A percentile compares a stretch with the other conserved stretches of the same genome.
phyloP scores from a whole-genome alignment of 2,888 invertebrate species.

The Andrena camellia region DNA sequence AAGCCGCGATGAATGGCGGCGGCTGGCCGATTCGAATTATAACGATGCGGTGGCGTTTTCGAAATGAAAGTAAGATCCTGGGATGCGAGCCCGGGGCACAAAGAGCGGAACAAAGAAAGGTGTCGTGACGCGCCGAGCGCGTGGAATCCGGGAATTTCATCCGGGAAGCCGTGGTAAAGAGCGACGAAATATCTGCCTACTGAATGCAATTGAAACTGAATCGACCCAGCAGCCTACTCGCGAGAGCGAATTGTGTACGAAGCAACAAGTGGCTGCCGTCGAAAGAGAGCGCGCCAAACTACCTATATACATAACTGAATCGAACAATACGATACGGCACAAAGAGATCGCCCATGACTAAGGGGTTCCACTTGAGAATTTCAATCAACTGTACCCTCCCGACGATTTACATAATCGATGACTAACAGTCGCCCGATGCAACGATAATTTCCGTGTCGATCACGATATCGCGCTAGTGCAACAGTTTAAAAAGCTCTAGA shows the following conservation, averaged over 20 bases:
- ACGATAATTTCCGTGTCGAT: slow-evolving; percentile 25
- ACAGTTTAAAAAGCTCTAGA: slow-evolving; percentile 12
- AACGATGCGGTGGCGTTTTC: neutral
- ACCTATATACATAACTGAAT: neutral
- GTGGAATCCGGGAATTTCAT: slow-evolving; percentile 19
- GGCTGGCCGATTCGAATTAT: slow-evolving; percentile 10
- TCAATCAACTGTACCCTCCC: slow-evolving; percentile 25
- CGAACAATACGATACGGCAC: slow-evolving; percentile 13
- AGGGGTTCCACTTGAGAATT: slow-evolving; percentile 5
- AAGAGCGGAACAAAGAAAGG: slow-evolving; percentile 14
- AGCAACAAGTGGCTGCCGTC: slow-evolving; percentile 34
- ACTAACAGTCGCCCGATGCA: slow-evolving; percentile 7
- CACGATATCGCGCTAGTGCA: slow-evolving; percentile 12
- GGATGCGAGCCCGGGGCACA: neutral
- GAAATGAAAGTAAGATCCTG: slow-evolving; percentile 32
- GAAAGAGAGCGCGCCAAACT: slow-evolving; percentile 16
- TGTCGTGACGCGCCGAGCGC: neutral
- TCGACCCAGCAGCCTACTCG: neutral
- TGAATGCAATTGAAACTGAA: neutral
- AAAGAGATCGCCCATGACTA: slow-evolving; percentile 42
- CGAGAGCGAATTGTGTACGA: neutral
- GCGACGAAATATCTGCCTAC: neutral
- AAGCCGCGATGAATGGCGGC: slow-evolving; percentile 36
- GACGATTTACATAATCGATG: slow-evolving; percentile 52
- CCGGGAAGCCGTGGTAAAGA: neutral